Conservation (phyloP, 2,113 vertebrate species). For the Colius striatus region DNA sequence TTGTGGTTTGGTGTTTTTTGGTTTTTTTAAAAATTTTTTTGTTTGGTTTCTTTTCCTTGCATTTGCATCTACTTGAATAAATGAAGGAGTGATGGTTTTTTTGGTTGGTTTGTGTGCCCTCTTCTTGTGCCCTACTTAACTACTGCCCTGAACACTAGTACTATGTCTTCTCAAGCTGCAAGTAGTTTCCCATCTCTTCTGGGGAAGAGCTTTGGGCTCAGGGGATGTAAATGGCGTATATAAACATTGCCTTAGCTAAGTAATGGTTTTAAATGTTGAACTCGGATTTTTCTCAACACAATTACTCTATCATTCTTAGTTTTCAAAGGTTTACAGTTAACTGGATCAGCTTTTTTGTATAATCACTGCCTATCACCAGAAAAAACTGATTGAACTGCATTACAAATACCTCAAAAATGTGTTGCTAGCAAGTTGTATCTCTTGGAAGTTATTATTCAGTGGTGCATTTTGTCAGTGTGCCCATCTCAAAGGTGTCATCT, state of each 20-base stretch:
- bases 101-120: background rate
- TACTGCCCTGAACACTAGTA: background rate
- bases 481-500: background rate
- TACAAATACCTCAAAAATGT: background rate
- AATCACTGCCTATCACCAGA: background rate
- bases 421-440: background rate
- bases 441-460: background rate
- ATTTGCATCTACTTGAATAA: background rate
- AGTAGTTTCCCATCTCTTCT: background rate
- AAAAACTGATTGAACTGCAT: background rate
- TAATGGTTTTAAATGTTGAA: background rate
- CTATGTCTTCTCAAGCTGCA: background rate
- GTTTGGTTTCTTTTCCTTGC: no score
- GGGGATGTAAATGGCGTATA: background rate
- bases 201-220: background rate
- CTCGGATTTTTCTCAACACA: background rate
- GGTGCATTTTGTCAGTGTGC: background rate
- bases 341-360: background rate
- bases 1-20: background rate
- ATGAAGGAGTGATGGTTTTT: background rate
- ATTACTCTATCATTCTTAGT: background rate
- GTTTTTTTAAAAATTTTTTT: no score
- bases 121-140: background rate
- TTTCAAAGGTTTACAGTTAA: background rate
- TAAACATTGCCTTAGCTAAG: background rate